Base-by-base conservation (phyloP, 1,140 invertebrate species). In the Danaus melanippus region DNA sequence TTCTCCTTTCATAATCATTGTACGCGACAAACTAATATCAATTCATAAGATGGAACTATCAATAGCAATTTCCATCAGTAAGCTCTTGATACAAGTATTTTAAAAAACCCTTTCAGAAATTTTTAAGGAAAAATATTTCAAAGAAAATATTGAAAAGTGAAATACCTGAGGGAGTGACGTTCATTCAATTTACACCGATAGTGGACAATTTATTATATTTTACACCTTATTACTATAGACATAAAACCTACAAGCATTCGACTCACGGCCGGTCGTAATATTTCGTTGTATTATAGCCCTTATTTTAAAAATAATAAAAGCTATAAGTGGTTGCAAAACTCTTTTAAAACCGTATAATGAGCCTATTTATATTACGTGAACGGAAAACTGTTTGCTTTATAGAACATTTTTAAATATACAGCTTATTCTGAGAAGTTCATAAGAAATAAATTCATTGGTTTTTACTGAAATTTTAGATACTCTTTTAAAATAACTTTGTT, bases 121-220 rank as follows among this genome's bases (percentile, higher is more conserved):
- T 65, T 65, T 68, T 56, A 63, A 56, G 53, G 56, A 62, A 32
- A 32, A 32, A 63, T 60, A 58, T 62, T 61, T 48, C 56, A 56
- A 62, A 62, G 62, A 64, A 60, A 66, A 69, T 52, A 55, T 53
- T 54, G 55, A 51, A 66, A 69, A 69, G 63, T 63, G 67, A 58
- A 55, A 66, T 69, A 60, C 60, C 54, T 60, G 49, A 32, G 60
- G 62, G 62, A 61, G 61, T 63, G 64, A 62, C 64, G 64, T 63
- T 66, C 62, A 66, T 66, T 69, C 64, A 66, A 69, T 69, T 69
- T 69, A 48, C 64, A 50, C 58, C 44, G 15, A 15, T 15, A 52
- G 40, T 12, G 44, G 44, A 58, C 50, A 50, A 40, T 46, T 15
- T 47, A 51, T 42, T 46, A 15, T n/a, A 59, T 50, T 59, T 59